These are phyloP conservation scores for Dyspetes luteomarginatus DNA, from an alignment of 2,888 invertebrate genomes.

Conservation along the genomic window DNA sequence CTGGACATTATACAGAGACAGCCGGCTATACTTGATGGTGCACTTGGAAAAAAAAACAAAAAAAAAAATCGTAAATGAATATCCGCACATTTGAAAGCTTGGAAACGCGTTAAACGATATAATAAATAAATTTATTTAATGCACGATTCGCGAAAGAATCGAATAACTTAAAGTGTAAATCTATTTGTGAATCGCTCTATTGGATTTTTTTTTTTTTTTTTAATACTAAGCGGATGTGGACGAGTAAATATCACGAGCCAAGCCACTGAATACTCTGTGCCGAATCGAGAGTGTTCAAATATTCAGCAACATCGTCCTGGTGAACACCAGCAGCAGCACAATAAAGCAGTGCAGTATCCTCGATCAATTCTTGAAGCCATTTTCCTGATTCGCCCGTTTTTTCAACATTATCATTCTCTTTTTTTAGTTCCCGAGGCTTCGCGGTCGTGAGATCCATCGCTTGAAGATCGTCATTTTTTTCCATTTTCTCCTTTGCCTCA, in stretches of 20 bases:
- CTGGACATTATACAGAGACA: not conserved
- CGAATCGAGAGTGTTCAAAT: slow-evolving; percentile 76
- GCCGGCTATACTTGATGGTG: not conserved
- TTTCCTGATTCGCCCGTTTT: slow-evolving; percentile 43
- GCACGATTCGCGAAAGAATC: slow-evolving; percentile 30
- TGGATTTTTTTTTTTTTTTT: not conserved
- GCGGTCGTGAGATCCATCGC: slow-evolving; percentile 62
- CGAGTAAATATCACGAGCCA: slow-evolving; percentile 61
- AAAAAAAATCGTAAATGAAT: slow-evolving; percentile 21
- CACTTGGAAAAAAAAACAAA: no score
- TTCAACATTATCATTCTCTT: slow-evolving; percentile 37
- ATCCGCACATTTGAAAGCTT: slow-evolving; percentile 1
- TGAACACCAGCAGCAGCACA: slow-evolving; percentile 78
- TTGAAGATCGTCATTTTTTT: slow-evolving; percentile 41
- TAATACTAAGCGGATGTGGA: not conserved
- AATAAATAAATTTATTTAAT: slow-evolving; percentile 45
- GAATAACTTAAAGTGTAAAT: slow-evolving; percentile 32
- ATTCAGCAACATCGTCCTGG: slow-evolving; percentile 77
- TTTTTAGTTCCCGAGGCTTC: slow-evolving; percentile 34
- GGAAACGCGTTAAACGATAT: slow-evolving; percentile 36
- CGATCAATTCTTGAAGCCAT: slow-evolving; percentile 76
- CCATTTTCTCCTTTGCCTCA: not conserved
- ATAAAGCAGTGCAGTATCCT: slow-evolving; percentile 79
- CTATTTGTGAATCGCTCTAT: not conserved
- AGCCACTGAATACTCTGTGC: slow-evolving; percentile 77